These are phyloP conservation scores for Alosa alosa DNA, from an alignment of 2,113 vertebrate species.

Conservation along the genomic window DNA sequence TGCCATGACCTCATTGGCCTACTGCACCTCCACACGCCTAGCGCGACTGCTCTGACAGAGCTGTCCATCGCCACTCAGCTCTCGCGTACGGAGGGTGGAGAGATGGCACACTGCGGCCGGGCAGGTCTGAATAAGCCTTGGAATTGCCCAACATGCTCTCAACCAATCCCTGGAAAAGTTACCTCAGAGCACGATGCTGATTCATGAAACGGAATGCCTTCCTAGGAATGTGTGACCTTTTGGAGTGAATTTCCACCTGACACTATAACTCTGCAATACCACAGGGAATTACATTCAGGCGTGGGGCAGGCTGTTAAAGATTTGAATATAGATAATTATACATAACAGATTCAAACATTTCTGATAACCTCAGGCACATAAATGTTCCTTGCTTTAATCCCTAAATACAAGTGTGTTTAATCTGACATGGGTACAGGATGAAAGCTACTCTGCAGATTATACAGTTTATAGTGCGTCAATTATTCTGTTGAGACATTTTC, in stretches of 20 bases:
- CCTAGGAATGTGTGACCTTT: not conserved
- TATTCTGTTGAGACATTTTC: not conserved
- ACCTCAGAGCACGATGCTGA: not conserved
- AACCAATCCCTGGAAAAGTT: not conserved
- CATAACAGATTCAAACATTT: no score
- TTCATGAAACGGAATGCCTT: conserved; percentile 10
- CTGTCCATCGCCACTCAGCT: no score
- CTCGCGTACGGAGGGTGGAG: not conserved
- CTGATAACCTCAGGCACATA: no score
- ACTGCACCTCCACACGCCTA: not conserved
- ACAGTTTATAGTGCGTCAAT: not conserved
- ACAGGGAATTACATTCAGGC: no score
- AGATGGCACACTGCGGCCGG: not conserved
- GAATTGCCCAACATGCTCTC: not conserved
- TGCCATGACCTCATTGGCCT: not conserved
- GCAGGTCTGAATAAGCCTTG: not conserved
- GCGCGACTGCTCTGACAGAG: not conserved
- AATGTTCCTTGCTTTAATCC: no score
- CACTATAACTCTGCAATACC: not conserved
- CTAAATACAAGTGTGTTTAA: not conserved
- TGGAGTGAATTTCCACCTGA: not conserved
- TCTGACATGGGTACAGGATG: not conserved
- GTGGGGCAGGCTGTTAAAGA: no score
- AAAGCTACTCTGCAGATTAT: not conserved
- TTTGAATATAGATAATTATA: no score